Conservation (phyloP, 37 sponge, comb jelly and placozoan species). For the Aplysina aerophoba region DNA sequence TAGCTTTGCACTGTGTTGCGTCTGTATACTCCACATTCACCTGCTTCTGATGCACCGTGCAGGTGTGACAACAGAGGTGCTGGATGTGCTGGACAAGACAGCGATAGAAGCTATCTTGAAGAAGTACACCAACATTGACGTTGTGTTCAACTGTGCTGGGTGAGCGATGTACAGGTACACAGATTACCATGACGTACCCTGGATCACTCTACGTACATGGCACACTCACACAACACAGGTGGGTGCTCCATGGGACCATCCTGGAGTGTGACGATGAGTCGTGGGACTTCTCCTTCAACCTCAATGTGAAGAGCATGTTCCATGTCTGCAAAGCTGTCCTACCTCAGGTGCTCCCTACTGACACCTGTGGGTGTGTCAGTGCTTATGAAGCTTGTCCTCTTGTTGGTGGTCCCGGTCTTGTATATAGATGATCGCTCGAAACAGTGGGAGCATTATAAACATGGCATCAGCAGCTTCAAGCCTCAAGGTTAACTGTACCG, state of each 20-base stretch:
- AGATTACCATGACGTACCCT: background rate
- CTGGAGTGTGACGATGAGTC: conserved; percentile 48
- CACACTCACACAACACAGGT: background rate
- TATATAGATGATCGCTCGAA: background rate
- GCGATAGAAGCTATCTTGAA: conserved; percentile 48
- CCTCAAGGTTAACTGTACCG: conserved; percentile 27
- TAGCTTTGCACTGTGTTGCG: too few relatives aligned
- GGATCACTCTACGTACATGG: background rate
- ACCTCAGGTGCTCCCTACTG: conserved; percentile 30
- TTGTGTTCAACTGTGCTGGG: conserved; percentile 88
- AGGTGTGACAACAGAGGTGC: conserved; percentile 37
- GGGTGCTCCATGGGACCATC: conserved; percentile 62
- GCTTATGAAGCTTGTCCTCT: background rate
- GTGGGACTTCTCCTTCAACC: conserved; percentile 76
- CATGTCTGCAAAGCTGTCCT: conserved; percentile 45
- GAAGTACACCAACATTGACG: conserved; percentile 59
- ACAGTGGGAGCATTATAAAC: conserved; percentile 76
- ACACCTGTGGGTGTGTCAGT: conserved; percentile 2
- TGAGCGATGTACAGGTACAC: conserved; percentile 16
- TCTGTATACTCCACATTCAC: too few relatives aligned
- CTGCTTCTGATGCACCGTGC: background rate
- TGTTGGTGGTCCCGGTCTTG: background rate
- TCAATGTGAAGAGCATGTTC: conserved; percentile 90
- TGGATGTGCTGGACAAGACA: conserved; percentile 65
- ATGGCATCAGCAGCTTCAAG: conserved; percentile 79